A percentile compares a stretch with the other conserved stretches of the same genome.
Evolutionary conservation across 2,797 vertebrate genomes (phyloP).

Genomic region (Peromyscus melanophrys): DNA sequence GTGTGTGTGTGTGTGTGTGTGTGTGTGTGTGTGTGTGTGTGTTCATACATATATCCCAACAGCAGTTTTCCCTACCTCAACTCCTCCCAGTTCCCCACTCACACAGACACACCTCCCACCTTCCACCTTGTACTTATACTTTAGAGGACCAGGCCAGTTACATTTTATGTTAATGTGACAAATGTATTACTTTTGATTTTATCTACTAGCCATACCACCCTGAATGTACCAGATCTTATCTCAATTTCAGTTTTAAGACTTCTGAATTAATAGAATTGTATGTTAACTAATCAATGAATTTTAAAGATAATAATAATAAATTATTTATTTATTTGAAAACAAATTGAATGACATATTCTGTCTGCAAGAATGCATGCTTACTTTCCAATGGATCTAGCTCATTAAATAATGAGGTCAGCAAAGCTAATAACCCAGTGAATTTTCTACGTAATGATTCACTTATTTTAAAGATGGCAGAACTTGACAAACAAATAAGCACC

Average conservation of each 20-base stretch:
- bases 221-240: neutral
- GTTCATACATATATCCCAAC: neutral
- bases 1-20: no score
- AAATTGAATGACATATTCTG: slow-evolving; percentile 2
- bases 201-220: neutral
- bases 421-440: neutral
- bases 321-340: slow-evolving; percentile 34
- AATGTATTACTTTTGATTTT: neutral
- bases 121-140: neutral
- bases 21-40: no score
- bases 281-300: neutral
- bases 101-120: neutral
- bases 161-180: neutral
- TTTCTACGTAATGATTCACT: slow-evolving; percentile 3
- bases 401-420: neutral
- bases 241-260: slow-evolving; percentile 29
- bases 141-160: slow-evolving; percentile 20
- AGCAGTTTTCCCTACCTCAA: neutral
- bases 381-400: neutral
- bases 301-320: neutral
- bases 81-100: neutral
- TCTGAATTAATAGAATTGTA: slow-evolving; percentile 14
- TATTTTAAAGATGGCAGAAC: neutral
- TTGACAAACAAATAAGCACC: slow-evolving; percentile 2
- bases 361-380: neutral